Evolutionary conservation across 2,113 vertebrate genomes (phyloP), one percentile per base, ranked within the genome.

Genomic region (Centropus unirufus): DNA sequence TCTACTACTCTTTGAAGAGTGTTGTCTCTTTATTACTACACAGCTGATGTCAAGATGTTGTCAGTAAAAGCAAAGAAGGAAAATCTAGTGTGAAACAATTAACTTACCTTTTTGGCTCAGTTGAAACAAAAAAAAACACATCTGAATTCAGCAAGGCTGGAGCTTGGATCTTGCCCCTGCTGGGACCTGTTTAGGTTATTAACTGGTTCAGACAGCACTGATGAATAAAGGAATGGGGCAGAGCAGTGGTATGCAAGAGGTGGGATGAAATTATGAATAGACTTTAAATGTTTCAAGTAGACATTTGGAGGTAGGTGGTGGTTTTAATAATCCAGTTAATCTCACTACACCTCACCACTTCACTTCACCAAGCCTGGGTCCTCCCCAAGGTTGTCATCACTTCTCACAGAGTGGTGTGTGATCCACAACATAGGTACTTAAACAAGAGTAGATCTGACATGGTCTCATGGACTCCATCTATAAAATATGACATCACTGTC

Each of bases 381-480:
- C 26, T 40, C 11, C 13, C 5, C 29, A 14, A 0, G 1, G 40
- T 36, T 16, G 9, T 76, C 11, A 15, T 69, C 29, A 34, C 6
- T 49, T 46, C 32, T 46, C 29, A 70, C 4, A 44, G 8, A 7
- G 5, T 54, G 8, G 16, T 67, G 27, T 6, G 6, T 10, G 22
- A 61, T n/a, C 17, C 49, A 51, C 17, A 29, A 14, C 14, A 44
- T 39, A 21, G 2, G 3, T 21, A 32, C 7, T 72, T 62, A 34
- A 6, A 6, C 34, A 47, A 47, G 54, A 85, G 14, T 8, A 27
- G 36, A 32, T n/a, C 27, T 36, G 51, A 59, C 1, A 3, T 22
- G 29, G n/a, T 27, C 0, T 0, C 21, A 40, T 29, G 24, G 29
- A n/a, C 5, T 52, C 6, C n/a, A 30, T 15, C 12, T 42, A 12